These are phyloP conservation scores for Stomorhina lunata DNA, from an alignment of 2,888 invertebrate species.

Conservation along the genomic window DNA sequence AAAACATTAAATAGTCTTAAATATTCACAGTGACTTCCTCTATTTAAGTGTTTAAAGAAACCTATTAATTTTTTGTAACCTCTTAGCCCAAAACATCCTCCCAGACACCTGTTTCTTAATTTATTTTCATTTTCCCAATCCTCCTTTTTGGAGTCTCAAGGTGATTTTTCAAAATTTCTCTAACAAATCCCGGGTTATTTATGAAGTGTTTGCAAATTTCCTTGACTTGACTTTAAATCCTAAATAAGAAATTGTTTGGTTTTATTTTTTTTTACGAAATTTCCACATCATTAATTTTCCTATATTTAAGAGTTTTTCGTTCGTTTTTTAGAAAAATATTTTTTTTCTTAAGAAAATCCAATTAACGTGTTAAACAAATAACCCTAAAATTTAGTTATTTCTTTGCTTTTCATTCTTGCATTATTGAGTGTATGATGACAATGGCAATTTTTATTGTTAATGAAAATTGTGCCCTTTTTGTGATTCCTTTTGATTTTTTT, in stretches of 20 bases:
- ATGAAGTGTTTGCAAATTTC: neutral
- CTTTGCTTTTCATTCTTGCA: neutral
- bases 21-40: too few relatives aligned
- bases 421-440: neutral
- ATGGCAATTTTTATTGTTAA: slow-evolving; percentile 3
- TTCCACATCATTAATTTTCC: slow-evolving; percentile 20
- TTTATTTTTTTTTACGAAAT: neutral
- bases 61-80: neutral
- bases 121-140: neutral
- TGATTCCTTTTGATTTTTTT: too few relatives aligned
- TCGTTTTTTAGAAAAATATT: neutral
- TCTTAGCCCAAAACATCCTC: neutral
- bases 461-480: neutral
- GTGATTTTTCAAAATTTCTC: too few relatives aligned
- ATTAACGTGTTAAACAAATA: slow-evolving; percentile 21
- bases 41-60: too few relatives aligned
- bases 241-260: neutral
- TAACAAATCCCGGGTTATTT: neutral
- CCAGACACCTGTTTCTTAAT: neutral
- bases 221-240: neutral
- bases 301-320: neutral
- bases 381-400: neutral
- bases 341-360: neutral
- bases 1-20: too few relatives aligned
- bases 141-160: neutral